Evolutionary conservation across 2,888 invertebrate genomes (phyloP), one percentile per base, ranked within the genome.

Genomic region (Agrochola litura): DNA sequence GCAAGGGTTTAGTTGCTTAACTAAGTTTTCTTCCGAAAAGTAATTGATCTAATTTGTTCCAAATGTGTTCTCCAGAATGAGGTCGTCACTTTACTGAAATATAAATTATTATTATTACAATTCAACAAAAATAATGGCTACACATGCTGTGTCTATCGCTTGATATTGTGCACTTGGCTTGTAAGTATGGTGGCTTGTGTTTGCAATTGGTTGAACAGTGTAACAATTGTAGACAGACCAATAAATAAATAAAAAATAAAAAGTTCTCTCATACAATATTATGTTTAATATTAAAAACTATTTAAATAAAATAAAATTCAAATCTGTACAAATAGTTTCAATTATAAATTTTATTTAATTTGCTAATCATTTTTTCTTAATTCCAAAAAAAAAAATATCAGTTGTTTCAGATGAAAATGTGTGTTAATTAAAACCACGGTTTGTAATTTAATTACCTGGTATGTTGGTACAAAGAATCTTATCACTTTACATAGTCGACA

Each of bases 391-490:
- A 82, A n/a, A 52, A n/a, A 25, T 2, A n/a, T 12, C 19, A 4
- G 58, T 52, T 64, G 56, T 64, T 49, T 56, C 9, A 58, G 12
- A 56, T 54, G 9, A 46, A 54, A 61, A 76, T 63, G 19, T 25
- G 5, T 54, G 43, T 54, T 30, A 25, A 30, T n/a, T 61, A 16
- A 76, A 87, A 77, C 22, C 14, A 2, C 43, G 16, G 64, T 52
- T 30, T 65, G n/a, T 71, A 81, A 83, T 77, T 76, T 84, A 79
- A 84, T 80, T 80, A 74, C 72, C 63, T 74, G 52, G 75, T 76
- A 81, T 84, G 61, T 58, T 25, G 6, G 25, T 43, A 49, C 58
- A 73, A 52, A 63, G 30, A 71, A 77, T 69, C 49, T 71, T 78
- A 82, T 89, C 79, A 73, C 30, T 83, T 10, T 58, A 67, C 65